Conservation (phyloP, 2,113 vertebrate species). For the Calcarius ornatus region DNA sequence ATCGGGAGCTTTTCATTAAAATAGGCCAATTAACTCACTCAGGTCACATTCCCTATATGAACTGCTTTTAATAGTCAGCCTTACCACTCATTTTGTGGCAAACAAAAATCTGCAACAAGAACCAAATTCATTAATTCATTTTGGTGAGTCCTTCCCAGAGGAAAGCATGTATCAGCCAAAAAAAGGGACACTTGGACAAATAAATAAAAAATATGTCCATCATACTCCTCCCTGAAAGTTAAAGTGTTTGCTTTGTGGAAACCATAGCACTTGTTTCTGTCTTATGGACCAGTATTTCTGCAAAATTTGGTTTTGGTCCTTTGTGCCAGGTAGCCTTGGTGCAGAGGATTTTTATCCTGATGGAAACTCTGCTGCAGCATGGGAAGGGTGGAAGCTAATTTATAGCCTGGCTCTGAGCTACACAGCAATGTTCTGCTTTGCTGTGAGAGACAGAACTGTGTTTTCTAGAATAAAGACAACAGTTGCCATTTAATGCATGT, state of each 20-base stretch:
- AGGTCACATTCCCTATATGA: slow-evolving; percentile 26
- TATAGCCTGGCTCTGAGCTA: background rate
- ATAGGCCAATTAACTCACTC: slow-evolving; percentile 18
- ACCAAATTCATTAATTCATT: background rate
- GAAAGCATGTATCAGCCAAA: background rate
- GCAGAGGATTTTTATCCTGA: background rate
- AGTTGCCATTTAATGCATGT: background rate
- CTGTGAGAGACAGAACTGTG: background rate
- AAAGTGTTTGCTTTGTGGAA: background rate
- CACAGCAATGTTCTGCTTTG: background rate
- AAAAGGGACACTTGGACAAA: background rate
- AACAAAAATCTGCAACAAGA: slow-evolving; percentile 6
- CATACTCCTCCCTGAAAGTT: background rate
- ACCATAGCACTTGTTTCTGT: background rate
- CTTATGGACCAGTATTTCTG: background rate
- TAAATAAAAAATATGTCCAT: background rate
- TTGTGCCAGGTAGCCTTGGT: background rate
- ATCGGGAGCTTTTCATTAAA: slow-evolving; percentile 37
- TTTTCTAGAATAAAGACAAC: background rate
- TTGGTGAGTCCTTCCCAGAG: background rate
- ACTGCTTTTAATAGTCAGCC: background rate
- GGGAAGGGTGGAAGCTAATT: background rate
- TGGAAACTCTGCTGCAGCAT: background rate
- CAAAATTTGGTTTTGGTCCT: background rate
- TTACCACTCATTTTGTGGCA: background rate